Base-by-base conservation (phyloP, 2,888 invertebrate species). In the Oscheius sp. region DNA sequence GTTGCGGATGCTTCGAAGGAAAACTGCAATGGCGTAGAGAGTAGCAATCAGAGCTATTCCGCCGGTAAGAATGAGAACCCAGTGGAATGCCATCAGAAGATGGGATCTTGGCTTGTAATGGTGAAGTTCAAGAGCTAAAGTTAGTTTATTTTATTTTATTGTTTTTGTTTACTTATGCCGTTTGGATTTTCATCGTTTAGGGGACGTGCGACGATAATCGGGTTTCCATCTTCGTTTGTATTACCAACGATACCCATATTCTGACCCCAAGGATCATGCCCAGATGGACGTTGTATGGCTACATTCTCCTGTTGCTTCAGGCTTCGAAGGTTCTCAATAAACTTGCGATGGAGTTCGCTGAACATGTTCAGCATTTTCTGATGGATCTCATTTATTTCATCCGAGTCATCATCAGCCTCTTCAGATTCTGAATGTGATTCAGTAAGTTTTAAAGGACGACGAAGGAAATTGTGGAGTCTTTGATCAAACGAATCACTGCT, bases 11-110 rank as follows among this genome's bases (percentile, higher is more conserved):
- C 30, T 59, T 2, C 50, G 26, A 44, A 64, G 61, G 47, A 30
- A 64, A 30, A 64, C 20, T 24, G 33, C 50, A 30, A 59, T 24
- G 65, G 61, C 65, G 17, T 36, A 32, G 47, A 61, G 38, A 24
- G 57, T 67, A 17, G 70, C 49, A 47, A 49, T 36, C 8, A 59
- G 38, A 56, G 59, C 63, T 17, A 50, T 28, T 14, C 44, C 47
- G 17, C 65, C 65, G 20, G 51, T 44, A 14, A 38, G 41, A 14
- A 65, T 28, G 22, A 65, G 38, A n/a, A 49, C 12, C 65, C 65
- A 65, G 24, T 65, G 65, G 45, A 65, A 51, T 30, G 36, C 26
- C 6, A 49, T 38, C 26, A 65, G 20, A 41, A 51, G 30, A 14
- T 56, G 51, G 17, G 47, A 45, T 17, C 41, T n/a, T 20, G 6